These are phyloP conservation scores for Electrophaes corylata DNA, from an alignment of 2,888 invertebrate species.

Conservation along the genomic window DNA sequence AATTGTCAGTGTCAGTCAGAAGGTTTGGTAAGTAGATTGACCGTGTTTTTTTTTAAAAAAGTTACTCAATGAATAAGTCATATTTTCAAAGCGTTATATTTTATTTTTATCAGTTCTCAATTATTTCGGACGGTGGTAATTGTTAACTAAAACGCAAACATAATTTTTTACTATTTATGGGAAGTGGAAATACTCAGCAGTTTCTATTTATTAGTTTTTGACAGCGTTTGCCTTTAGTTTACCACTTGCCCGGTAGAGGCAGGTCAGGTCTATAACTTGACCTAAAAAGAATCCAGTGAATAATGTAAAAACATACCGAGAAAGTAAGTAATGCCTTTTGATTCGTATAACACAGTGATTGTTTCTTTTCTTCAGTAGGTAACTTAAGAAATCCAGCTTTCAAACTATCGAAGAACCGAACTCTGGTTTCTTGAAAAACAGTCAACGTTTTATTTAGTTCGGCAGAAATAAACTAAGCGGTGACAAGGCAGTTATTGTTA, in stretches of 20 bases:
- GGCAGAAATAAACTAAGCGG: too few relatives aligned
- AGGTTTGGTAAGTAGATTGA: constrained; percentile 11
- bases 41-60: not conserved
- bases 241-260: not conserved
- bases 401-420: not conserved
- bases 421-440: not conserved
- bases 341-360: too few relatives aligned
- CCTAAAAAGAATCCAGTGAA: not conserved
- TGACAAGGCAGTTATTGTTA: too few relatives aligned
- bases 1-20: not conserved
- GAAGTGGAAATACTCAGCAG: too few relatives aligned
- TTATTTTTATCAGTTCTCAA: too few relatives aligned
- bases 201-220: too few relatives aligned
- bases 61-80: too few relatives aligned
- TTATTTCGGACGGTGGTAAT: not conserved
- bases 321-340: too few relatives aligned
- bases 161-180: too few relatives aligned
- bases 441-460: not conserved
- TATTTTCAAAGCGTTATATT: too few relatives aligned
- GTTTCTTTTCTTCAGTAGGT: not conserved
- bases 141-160: too few relatives aligned
- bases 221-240: not conserved
- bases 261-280: not conserved
- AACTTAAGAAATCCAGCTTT: not conserved
- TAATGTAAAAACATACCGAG: too few relatives aligned